phyloP scores from a whole-genome alignment of 2,888 invertebrate species.

The Leptothorax acervorum region DNA sequence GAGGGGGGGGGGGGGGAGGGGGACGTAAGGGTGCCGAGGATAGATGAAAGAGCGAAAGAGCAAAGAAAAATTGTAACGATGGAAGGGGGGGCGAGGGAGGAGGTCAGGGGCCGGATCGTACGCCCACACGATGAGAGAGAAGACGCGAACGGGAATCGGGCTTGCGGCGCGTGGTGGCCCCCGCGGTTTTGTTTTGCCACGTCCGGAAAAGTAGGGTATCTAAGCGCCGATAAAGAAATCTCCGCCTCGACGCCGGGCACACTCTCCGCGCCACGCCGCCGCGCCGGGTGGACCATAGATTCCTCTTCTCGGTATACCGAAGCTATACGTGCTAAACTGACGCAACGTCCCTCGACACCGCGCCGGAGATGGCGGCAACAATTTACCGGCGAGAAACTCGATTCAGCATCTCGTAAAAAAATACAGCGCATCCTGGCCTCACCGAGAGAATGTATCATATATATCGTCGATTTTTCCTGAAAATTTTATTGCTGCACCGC shows the following conservation, averaged over 20 bases:
- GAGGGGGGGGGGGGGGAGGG: not conserved
- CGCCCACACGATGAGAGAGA: slow-evolving; percentile 52
- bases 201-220: slow-evolving; percentile 75
- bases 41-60: slow-evolving; percentile 33
- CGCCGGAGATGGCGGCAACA: not conserved
- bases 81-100: not conserved
- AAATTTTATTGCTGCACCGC: not conserved
- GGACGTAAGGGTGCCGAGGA: not conserved
- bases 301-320: slow-evolving; percentile 5
- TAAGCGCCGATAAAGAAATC: slow-evolving; percentile 76
- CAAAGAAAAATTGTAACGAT: not conserved
- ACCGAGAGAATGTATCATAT: too few relatives aligned
- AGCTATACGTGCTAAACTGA: slow-evolving; percentile 33
- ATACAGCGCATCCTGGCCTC: not conserved
- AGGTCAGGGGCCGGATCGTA: slow-evolving; percentile 9
- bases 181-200: slow-evolving; percentile 68
- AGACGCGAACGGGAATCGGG: slow-evolving; percentile 34
- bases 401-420: not conserved
- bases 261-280: not conserved
- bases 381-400: not conserved
- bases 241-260: slow-evolving; percentile 52
- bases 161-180: slow-evolving; percentile 63
- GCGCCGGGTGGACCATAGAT: not conserved
- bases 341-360: not conserved
- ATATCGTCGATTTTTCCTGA: not conserved